phyloP scores from a whole-genome alignment of 2,888 invertebrate species.

The Scelioninae gen. 2 region DNA sequence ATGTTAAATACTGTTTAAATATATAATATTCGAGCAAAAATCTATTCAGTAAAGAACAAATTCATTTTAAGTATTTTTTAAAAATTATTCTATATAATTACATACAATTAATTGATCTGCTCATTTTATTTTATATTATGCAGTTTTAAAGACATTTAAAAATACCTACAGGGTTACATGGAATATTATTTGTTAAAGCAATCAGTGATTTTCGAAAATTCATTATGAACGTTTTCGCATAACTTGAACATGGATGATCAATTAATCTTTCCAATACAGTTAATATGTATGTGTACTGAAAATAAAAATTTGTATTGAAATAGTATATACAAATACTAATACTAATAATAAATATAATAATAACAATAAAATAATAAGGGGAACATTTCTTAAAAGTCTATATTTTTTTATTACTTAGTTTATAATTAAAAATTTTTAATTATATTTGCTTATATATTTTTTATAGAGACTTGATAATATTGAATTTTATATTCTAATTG shows the following conservation, averaged over 20 bases:
- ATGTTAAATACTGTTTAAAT: no score
- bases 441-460: no score
- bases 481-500: no score
- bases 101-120: background rate
- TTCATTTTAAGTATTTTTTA: no score
- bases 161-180: constrained; percentile 70
- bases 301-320: constrained; percentile 14
- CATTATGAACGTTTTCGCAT: constrained; percentile 84
- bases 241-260: constrained; percentile 84
- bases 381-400: no score
- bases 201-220: constrained; percentile 78
- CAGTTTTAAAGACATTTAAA: background rate
- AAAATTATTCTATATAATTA: no score
- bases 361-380: no score
- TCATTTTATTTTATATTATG: background rate
- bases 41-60: no score
- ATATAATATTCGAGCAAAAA: no score
- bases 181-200: background rate
- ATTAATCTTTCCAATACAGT: constrained; percentile 83
- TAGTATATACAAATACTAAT: background rate
- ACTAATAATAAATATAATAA: background rate
- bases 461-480: no score
- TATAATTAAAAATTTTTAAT: no score
- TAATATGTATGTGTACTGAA: constrained; percentile 83
- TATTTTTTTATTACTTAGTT: no score